A percentile compares a stretch with the other conserved stretches of the same genome.
Conservation (phyloP, 92 coral and sea anemone genomes). For the Palythoa grandiflora region DNA sequence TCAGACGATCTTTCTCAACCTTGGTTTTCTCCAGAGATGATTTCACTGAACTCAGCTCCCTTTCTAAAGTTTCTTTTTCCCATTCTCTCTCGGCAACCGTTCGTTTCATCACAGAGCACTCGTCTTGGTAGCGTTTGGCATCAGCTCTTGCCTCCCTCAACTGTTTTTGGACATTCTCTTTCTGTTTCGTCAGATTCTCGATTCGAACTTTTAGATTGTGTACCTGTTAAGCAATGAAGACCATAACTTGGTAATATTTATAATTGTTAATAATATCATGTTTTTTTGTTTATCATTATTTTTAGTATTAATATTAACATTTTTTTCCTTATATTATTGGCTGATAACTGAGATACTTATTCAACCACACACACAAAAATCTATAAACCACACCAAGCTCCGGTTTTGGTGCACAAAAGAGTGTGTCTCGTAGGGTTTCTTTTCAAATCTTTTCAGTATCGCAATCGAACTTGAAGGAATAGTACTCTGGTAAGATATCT, state of each 20-base stretch:
- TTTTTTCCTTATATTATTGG: too few relatives aligned
- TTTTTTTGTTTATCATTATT: not conserved
- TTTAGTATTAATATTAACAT: not conserved
- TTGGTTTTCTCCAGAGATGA: conserved; percentile 53
- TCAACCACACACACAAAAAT: too few relatives aligned
- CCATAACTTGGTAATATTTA: not conserved
- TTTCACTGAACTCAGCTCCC: conserved; percentile 59
- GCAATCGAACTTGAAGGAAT: too few relatives aligned
- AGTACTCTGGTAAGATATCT: too few relatives aligned
- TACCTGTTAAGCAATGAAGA: conserved; percentile 42
- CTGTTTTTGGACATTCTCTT: conserved; percentile 54
- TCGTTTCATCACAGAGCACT: conserved; percentile 51
- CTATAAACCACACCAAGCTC: too few relatives aligned
- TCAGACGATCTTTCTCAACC: conserved; percentile 56
- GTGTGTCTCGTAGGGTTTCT: too few relatives aligned
- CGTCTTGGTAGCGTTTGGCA: conserved; percentile 66
- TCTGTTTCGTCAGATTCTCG: conserved; percentile 56
- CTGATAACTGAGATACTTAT: too few relatives aligned
- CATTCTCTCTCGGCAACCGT: conserved; percentile 74
- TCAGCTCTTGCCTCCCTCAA: conserved; percentile 52
- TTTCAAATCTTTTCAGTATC: too few relatives aligned
- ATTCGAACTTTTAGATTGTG: conserved; percentile 56
- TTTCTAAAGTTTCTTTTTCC: conserved; percentile 70
- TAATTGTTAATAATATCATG: not conserved
- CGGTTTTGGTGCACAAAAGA: too few relatives aligned